Conservation (phyloP, 2,113 vertebrate genomes). For the Saguinus midas region DNA sequence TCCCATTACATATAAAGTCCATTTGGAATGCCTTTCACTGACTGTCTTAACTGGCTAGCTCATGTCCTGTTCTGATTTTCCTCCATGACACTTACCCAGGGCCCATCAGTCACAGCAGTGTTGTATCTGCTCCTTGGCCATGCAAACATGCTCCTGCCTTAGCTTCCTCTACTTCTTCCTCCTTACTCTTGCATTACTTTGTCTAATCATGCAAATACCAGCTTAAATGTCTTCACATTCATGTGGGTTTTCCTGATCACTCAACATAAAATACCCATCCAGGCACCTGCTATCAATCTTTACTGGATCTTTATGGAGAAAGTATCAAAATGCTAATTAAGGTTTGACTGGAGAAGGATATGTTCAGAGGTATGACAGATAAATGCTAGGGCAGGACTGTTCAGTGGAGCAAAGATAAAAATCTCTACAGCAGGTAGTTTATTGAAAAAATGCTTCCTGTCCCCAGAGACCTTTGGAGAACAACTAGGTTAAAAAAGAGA, state of each 20-base stretch:
- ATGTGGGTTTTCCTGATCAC: neutral
- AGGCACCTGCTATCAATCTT: neutral
- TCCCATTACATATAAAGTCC: neutral
- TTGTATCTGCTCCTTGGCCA: neutral
- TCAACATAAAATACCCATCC: slow-evolving; percentile 16
- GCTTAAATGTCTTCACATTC: neutral
- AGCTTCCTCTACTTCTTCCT: neutral
- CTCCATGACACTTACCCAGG: neutral
- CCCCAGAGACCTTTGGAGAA: neutral
- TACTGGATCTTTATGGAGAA: slow-evolving; percentile 12
- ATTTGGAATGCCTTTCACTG: neutral
- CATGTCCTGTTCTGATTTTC: neutral
- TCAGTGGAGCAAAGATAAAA: neutral
- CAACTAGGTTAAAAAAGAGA: neutral
- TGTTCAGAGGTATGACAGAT: neutral
- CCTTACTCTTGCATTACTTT: neutral
- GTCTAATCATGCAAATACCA: slow-evolving; percentile 11
- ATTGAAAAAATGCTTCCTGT: neutral
- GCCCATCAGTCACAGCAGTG: neutral
- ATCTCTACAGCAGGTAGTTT: neutral
- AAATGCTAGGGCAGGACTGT: neutral
- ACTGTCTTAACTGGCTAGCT: neutral
- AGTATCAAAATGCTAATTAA: slow-evolving; percentile 39
- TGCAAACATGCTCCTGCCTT: neutral
- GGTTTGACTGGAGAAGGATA: neutral